phyloP scores from a whole-genome alignment of 2,888 invertebrate species.

The Ypsolopha sequella region DNA sequence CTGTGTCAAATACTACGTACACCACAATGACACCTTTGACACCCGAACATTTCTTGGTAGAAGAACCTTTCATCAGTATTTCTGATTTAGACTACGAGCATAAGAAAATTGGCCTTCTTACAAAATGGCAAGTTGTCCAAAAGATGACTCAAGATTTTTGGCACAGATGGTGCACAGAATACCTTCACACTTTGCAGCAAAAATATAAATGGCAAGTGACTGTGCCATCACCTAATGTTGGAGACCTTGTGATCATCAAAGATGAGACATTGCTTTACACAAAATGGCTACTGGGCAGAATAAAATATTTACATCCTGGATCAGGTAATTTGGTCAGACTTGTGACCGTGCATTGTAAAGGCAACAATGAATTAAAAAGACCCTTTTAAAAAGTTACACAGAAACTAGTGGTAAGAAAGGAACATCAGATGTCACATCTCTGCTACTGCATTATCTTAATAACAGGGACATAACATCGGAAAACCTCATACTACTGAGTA shows the following conservation, averaged over 20 bases:
- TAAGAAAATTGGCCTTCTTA: not conserved
- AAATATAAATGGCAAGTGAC: not conserved
- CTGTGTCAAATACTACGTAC: not conserved
- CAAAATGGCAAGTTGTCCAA: constrained; percentile 2
- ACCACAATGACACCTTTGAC: not conserved
- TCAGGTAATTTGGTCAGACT: not conserved
- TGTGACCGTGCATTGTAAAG: constrained; percentile 1
- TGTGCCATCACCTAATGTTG: not conserved
- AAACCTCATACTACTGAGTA: no score
- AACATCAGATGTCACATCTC: no score
- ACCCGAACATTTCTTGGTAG: not conserved
- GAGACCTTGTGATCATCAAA: no score
- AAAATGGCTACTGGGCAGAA: not conserved
- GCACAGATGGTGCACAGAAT: no score
- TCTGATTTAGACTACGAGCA: not conserved
- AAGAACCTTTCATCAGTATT: not conserved
- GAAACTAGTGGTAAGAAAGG: not conserved
- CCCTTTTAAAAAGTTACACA: not conserved
- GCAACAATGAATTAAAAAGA: no score
- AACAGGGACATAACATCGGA: no score
- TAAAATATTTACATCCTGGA: not conserved
- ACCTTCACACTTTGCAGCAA: constrained; percentile 1
- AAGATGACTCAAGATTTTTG: constrained; percentile 1
- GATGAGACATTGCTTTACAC: not conserved
- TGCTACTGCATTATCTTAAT: no score